Percentiles rank a stretch among this genome's conserved stretches.
phyloP scores from a whole-genome alignment of 2,113 vertebrate genomes.

The Oceanites oceanicus region DNA sequence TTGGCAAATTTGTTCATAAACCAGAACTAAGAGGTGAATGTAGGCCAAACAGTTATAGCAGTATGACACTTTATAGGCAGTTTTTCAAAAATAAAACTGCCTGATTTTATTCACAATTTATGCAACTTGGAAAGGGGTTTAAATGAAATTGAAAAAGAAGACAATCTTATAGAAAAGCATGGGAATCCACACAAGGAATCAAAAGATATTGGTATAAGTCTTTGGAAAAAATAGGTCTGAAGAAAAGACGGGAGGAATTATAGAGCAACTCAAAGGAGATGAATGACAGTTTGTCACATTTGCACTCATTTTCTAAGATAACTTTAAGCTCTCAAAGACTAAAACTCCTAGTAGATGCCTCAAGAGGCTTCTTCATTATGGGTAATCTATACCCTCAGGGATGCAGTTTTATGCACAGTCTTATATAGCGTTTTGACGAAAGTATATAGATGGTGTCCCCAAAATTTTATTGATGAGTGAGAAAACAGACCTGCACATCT shows the following conservation, averaged over 20 bases:
- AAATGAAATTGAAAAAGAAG: background rate
- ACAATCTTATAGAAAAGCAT: background rate
- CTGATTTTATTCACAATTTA: background rate
- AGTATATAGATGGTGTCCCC: background rate
- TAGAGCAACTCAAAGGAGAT: background rate
- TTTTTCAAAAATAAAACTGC: background rate
- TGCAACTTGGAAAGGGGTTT: background rate
- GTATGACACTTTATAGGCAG: background rate
- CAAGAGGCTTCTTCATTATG: background rate
- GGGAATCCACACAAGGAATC: background rate
- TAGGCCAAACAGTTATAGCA: background rate
- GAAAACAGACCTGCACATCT: background rate
- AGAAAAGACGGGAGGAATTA: background rate
- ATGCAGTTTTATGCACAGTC: background rate
- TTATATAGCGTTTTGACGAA: background rate
- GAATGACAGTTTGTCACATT: conserved; percentile 1
- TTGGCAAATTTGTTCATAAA: background rate
- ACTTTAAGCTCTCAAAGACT: background rate
- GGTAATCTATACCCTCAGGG: background rate
- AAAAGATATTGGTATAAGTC: background rate
- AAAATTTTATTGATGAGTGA: background rate
- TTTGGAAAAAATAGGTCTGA: background rate
- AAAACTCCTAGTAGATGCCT: background rate
- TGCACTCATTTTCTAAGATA: background rate
- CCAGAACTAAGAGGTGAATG: background rate